Evolutionary conservation across 2,797 vertebrate genomes (phyloP), one percentile per base, ranked within the genome.

Genomic region (Tokudaia muenninki): DNA sequence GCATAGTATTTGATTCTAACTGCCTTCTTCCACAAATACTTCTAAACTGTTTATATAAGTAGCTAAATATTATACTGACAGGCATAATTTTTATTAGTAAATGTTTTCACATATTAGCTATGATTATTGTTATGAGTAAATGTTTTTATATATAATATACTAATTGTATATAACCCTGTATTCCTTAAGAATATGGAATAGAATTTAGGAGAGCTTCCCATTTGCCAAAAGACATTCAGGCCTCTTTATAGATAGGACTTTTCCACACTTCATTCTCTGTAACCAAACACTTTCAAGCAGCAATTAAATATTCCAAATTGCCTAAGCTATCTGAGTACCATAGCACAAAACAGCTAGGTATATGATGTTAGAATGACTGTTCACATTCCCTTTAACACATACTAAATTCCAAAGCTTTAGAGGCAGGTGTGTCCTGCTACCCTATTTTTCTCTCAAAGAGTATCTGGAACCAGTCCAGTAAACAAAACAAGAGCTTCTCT

Each of bases 221-320:
- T 65, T 4, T 79, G 17, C 19, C 52, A 67, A 92, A 95, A 81
- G 59, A 75, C 87, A 72, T 55, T 87, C 19, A 82, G 72, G 83
- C 95, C 61, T 74, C 63, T 93, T 94, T 94, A 94, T 80, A 93
- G 84, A 96, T 4, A 95, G 75, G 91, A 87, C 44, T 87, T 87
- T 97, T 96, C 52, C 75, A 95, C 90, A 91, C 50, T 26, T 91
- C 55, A 92, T 97, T 96, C 47, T 93, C 55, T 96, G 81, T 96
- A 97, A 98, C 16, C 84, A 92, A 95, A 97, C 26, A 97, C 87
- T 91, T 97, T 92, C 87, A 93, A 87, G 72, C 77, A 50, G 72
- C 81, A 95, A 96, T 52, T 79, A 94, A 91, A 95, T 86, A 97
- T 96, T 95, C 91, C 87, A 87, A 96, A 87, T 81, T 96, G 55